These are phyloP conservation scores for Fistularia commersonii DNA, from an alignment of 2,797 vertebrate genomes.

Conservation along the genomic window DNA sequence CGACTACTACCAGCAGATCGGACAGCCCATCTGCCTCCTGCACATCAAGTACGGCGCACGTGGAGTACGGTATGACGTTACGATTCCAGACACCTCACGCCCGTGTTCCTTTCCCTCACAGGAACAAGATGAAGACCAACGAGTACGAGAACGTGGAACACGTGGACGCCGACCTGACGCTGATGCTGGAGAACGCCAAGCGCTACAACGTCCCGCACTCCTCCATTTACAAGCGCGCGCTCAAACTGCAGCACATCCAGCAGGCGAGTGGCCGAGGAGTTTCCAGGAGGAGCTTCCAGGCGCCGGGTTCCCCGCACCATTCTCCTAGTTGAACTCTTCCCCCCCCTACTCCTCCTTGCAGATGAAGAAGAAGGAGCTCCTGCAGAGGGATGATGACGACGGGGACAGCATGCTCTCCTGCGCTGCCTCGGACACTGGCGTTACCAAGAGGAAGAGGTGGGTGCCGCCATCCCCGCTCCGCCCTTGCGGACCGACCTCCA, in stretches of 20 bases:
- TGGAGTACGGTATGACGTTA: no score
- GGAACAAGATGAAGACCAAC: constrained; percentile 93
- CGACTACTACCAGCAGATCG: constrained; percentile 97
- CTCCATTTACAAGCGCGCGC: constrained; percentile 92
- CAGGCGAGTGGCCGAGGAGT: no score
- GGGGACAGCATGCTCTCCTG: constrained; percentile 97
- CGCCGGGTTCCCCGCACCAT: no score
- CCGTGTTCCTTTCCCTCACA: constrained; percentile 54
- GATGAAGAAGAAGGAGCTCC: constrained; percentile 94
- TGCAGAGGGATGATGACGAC: constrained; percentile 91
- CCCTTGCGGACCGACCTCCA: no score
- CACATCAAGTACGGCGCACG: constrained; percentile 97
- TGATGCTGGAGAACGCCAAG: constrained; percentile 98
- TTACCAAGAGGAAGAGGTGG: constrained; percentile 94
- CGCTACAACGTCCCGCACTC: constrained; percentile 96
- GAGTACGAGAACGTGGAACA: constrained; percentile 95
- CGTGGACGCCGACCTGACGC: constrained; percentile 88
- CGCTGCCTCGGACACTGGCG: constrained; percentile 90
- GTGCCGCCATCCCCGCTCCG: background rate
- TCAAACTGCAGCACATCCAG: constrained; percentile 95
- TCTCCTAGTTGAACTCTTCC: no score
- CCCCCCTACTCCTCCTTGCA: constrained; percentile 68
- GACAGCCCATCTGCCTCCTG: constrained; percentile 88
- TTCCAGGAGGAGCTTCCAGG: no score
- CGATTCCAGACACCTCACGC: no score